Percentiles rank a stretch among this genome's conserved stretches.
Conservation (phyloP, 2,888 invertebrate genomes). For the Drosophila prolongata region DNA sequence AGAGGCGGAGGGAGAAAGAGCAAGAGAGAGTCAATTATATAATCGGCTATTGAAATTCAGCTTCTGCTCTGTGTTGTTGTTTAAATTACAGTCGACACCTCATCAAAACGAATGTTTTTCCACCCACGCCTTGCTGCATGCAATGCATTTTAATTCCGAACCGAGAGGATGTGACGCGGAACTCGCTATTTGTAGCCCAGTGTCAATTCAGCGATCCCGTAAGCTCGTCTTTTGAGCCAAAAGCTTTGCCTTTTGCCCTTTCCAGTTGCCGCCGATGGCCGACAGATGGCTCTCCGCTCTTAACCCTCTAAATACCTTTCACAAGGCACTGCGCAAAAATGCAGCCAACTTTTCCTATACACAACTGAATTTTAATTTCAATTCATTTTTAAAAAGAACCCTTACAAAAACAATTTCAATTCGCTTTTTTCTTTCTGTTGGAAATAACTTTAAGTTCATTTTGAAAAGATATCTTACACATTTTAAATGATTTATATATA, state of each 20-base stretch:
- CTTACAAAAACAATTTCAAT: too few relatives aligned
- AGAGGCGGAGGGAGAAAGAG: constrained; percentile 44
- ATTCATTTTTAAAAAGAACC: too few relatives aligned
- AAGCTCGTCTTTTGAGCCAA: constrained; percentile 49
- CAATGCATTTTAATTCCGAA: constrained; percentile 25
- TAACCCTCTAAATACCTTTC: constrained; percentile 5
- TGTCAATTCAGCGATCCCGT: constrained; percentile 53
- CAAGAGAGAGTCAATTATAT: constrained; percentile 59
- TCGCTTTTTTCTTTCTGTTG: too few relatives aligned
- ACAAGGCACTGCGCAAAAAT: constrained; percentile 3
- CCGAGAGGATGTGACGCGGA: constrained; percentile 54
- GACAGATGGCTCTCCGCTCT: constrained; percentile 63
- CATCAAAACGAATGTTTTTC: constrained; percentile 77
- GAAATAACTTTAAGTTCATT: too few relatives aligned
- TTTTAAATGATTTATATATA: neutral
- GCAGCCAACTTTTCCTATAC: neutral
- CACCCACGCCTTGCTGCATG: constrained; percentile 46
- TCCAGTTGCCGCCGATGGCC: constrained; percentile 54
- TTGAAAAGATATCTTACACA: neutral
- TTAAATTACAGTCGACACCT: constrained; percentile 77
- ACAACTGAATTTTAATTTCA: neutral
- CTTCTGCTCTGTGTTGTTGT: constrained; percentile 56
- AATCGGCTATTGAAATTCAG: constrained; percentile 55
- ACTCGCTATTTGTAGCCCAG: constrained; percentile 20
- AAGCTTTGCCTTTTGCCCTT: constrained; percentile 50